Conservation (phyloP, 2,888 invertebrate species). For the Thymelicus lineola region DNA sequence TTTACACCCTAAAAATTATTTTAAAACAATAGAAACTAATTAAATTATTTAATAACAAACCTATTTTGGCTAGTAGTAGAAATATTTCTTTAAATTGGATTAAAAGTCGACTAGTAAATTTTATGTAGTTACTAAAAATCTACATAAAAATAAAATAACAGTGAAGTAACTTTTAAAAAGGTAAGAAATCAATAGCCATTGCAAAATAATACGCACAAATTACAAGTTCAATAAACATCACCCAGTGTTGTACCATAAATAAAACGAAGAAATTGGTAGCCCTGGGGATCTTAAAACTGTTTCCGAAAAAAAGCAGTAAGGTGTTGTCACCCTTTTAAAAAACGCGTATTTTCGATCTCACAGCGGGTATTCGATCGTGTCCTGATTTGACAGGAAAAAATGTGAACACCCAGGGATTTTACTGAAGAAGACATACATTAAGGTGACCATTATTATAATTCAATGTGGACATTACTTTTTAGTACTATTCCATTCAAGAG, state of each 20-base stretch:
- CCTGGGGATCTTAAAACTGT: conserved; percentile 16
- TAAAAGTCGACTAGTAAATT: no score
- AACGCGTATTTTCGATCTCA: conserved; percentile 64
- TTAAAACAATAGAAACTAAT: no score
- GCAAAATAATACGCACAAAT: conserved; percentile 1
- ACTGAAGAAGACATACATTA: conserved; percentile 83
- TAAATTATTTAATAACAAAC: no score
- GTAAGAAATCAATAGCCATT: no score
- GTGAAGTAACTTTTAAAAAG: no score
- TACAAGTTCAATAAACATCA: conserved; percentile 30
- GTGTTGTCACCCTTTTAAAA: conserved; percentile 48
- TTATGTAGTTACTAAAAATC: no score
- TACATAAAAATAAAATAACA: no score
- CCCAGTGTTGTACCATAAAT: conserved; percentile 16
- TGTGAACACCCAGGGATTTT: conserved; percentile 78
- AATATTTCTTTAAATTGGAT: no score
- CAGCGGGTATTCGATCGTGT: conserved; percentile 70
- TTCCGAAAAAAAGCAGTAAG: conserved; percentile 32
- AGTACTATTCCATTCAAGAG: conserved; percentile 44
- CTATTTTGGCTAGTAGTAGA: no score
- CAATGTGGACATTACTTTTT: conserved; percentile 73
- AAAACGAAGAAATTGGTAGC: conserved; percentile 35
- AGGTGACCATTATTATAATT: conserved; percentile 80
- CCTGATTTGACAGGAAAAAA: conserved; percentile 70
- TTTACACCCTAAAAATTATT: no score